Conservation (phyloP, 1,140 invertebrate species). For the Steinernema feltiae region DNA sequence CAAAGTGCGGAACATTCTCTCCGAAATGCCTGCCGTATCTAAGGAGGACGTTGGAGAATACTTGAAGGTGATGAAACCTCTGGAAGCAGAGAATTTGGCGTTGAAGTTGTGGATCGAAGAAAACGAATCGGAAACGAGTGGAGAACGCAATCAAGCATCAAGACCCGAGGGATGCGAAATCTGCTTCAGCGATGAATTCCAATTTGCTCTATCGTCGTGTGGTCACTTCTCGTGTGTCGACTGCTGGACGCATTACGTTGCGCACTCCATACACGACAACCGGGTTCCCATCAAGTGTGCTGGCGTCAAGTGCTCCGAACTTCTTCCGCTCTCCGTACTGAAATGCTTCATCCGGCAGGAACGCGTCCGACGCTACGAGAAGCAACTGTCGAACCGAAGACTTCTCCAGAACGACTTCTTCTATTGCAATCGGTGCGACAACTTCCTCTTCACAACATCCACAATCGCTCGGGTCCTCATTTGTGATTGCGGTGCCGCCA, state of each 20-base stretch:
- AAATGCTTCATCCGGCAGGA: not conserved
- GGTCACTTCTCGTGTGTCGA: not conserved
- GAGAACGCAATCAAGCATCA: not conserved
- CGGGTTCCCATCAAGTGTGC: not conserved
- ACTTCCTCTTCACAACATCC: not conserved
- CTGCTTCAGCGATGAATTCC: not conserved
- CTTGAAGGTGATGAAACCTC: not conserved
- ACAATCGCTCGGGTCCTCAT: not conserved
- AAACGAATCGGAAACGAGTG: not conserved
- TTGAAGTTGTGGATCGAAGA: not conserved
- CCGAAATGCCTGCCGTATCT: not conserved
- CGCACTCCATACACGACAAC: not conserved
- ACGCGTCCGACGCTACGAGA: not conserved
- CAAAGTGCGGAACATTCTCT: not conserved
- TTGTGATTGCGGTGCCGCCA: not conserved
- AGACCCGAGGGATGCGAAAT: not conserved
- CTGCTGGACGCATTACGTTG: not conserved
- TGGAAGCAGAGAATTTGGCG: not conserved
- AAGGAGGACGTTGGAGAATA: not conserved
- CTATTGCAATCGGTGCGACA: not conserved
- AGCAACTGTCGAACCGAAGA: not conserved
- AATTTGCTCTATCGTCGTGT: not conserved
- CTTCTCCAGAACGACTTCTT: not conserved
- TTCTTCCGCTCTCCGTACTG: not conserved
- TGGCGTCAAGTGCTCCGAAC: not conserved